A percentile compares a stretch with the other conserved stretches of the same genome.
These are phyloP conservation scores for Plebejus melissa DNA, from an alignment of 2,888 invertebrate species.

Conservation along the genomic window DNA sequence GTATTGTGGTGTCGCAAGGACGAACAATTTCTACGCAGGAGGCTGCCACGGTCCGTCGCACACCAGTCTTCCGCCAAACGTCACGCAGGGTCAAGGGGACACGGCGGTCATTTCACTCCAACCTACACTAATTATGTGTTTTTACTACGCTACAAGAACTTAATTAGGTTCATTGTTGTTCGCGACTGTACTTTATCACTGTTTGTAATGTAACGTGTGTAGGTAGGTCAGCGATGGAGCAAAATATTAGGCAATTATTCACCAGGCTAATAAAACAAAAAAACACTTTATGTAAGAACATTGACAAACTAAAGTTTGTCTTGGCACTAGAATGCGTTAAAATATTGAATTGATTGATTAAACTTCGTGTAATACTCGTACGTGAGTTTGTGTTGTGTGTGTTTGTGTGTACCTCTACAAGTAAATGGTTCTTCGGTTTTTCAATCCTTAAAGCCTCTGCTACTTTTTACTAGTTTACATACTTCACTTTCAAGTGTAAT, in stretches of 20 bases:
- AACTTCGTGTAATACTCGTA: not conserved
- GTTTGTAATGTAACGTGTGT: not conserved
- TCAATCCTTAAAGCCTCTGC: no score
- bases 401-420: no score
- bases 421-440: no score
- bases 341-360: not conserved
- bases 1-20: constrained; percentile 60
- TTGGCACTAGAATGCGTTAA: not conserved
- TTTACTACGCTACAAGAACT: constrained; percentile 28
- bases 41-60: constrained; percentile 57
- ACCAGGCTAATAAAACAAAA: not conserved
- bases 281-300: no score
- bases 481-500: not conserved
- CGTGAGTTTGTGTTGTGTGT: not conserved
- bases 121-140: constrained; percentile 36
- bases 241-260: not conserved
- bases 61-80: constrained; percentile 69
- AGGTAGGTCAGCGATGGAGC: not conserved
- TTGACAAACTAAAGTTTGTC: not conserved
- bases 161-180: constrained; percentile 16
- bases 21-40: constrained; percentile 74
- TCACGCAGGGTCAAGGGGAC: constrained; percentile 40
- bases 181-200: not conserved
- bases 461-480: no score
- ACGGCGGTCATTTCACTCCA: constrained; percentile 43